Percentiles rank a stretch among this genome's conserved stretches.
Conservation (phyloP, 2,888 invertebrate species). For the Xanthorhoe spadicearia region DNA sequence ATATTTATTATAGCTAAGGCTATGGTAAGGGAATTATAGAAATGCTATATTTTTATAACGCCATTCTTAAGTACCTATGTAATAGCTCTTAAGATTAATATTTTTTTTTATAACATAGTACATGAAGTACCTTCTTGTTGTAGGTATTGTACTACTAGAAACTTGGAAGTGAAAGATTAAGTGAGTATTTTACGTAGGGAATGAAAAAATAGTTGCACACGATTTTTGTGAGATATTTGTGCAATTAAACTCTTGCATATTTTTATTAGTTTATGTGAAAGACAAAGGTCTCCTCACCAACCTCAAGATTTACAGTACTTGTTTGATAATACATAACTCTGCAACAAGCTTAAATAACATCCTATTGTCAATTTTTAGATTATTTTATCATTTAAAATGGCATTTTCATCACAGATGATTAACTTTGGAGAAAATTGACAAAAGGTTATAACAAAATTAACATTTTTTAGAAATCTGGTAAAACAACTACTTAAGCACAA, state of each 20-base stretch:
- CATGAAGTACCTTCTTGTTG: background rate
- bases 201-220: background rate
- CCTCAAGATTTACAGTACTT: background rate
- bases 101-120: background rate
- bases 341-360: slow-evolving; percentile 8
- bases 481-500: slow-evolving; percentile 36
- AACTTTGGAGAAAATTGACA: slow-evolving; percentile 32
- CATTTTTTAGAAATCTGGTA: slow-evolving; percentile 1
- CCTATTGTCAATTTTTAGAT: slow-evolving; percentile 37
- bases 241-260: background rate
- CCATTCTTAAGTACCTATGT: background rate
- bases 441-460: slow-evolving; percentile 24
- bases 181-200: background rate
- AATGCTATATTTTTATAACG: slow-evolving; percentile 2
- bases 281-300: background rate
- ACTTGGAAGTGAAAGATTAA: background rate
- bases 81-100: background rate
- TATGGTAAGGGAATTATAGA: background rate
- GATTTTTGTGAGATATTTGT: background rate
- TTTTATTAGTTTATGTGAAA: background rate
- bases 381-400: slow-evolving; percentile 32
- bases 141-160: background rate
- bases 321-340: background rate
- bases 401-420: slow-evolving; percentile 42
- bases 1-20: slow-evolving; percentile 1